Evolutionary conservation across 2,888 invertebrate genomes (phyloP), one percentile per base, ranked within the genome.

Genomic region (Oasisia sp.): DNA sequence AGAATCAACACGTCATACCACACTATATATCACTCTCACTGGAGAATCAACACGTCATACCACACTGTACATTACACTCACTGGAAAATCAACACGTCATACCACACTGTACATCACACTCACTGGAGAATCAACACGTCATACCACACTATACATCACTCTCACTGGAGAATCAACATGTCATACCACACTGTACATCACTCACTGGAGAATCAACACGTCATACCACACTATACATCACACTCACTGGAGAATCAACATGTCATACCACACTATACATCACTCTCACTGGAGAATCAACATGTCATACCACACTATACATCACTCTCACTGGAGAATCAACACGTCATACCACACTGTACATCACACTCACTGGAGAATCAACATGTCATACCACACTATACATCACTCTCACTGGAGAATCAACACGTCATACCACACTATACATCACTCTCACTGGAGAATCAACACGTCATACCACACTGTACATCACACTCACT

Each of bases 241-340:
- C 89, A 27, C 38, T 74, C 89, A n/a, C n/a, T n/a, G n/a, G n/a
- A n/a, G 1, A 93, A 92, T 91, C 32, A 58, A 74, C 74, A 74
- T 19, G 74, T 74, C 27, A 74, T 5, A 74, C 74, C n/a, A 27
- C 45, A 27, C n/a, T 90, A 19, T 45, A 27, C 8, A 27, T n/a
- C 74, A 32, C 89, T 38, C 38, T 74, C 89, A n/a, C n/a, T n/a
- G n/a, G n/a, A n/a, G 1, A 93, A 92, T 91, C 32, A 58, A 74
- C 74, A 74, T 19, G 74, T 74, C 27, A 74, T 5, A 74, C 74
- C n/a, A 27, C 45, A 27, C n/a, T 90, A 19, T 45, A 27, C 8
- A 27, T n/a, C 74, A 32, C 89, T 38, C 38, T 74, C 89, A n/a
- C n/a, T n/a, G n/a, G n/a, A n/a, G 1, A 93, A 92, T 91, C 32